Conservation (phyloP, 2,113 vertebrate genomes). For the Tenebrosternarchus preto region DNA sequence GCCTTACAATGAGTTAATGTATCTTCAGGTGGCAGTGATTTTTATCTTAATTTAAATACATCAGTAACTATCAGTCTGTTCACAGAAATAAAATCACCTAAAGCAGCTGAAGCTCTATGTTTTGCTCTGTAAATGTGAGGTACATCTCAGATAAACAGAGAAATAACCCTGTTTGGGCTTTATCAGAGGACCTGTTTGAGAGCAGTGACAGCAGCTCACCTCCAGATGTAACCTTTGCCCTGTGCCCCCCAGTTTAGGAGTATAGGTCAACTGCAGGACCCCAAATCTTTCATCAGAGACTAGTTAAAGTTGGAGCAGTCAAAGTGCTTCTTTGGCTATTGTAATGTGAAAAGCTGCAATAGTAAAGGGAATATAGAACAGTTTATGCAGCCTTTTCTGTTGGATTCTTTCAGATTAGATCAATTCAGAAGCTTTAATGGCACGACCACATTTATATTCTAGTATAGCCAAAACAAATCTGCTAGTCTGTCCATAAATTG, state of each 20-base stretch:
- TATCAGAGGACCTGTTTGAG: background rate
- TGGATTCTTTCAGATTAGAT: too few relatives aligned
- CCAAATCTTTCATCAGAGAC: background rate
- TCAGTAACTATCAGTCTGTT: too few relatives aligned
- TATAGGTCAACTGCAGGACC: background rate
- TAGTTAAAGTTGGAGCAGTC: background rate
- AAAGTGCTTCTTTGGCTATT: background rate
- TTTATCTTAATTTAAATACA: too few relatives aligned
- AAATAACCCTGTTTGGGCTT: background rate
- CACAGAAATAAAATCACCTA: too few relatives aligned
- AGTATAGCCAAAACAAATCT: too few relatives aligned
- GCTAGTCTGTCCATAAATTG: too few relatives aligned
- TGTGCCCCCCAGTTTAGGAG: background rate
- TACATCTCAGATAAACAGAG: background rate
- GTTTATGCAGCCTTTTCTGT: too few relatives aligned
- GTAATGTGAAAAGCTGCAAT: background rate
- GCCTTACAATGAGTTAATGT: too few relatives aligned
- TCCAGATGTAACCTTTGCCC: constrained; percentile 14
- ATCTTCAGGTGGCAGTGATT: too few relatives aligned
- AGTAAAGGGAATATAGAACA: background rate
- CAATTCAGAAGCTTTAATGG: too few relatives aligned
- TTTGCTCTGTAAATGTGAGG: background rate
- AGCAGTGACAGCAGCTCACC: background rate
- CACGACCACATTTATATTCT: too few relatives aligned
- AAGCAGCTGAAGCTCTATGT: too few relatives aligned